phyloP scores from a whole-genome alignment of 2,888 invertebrate species.

The Callosobruchus maculatus region DNA sequence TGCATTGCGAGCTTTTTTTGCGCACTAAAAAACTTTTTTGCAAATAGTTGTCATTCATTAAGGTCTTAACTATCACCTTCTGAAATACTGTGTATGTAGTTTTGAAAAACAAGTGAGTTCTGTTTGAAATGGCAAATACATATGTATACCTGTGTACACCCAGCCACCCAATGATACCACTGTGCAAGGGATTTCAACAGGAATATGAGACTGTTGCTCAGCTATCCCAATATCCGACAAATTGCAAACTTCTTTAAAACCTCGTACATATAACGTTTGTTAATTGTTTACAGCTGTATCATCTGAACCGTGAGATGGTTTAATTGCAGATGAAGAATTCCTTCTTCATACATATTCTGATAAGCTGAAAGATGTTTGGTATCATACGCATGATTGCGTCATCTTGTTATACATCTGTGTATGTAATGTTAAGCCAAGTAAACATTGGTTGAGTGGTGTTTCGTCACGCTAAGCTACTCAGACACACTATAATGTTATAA shows the following conservation, averaged over 20 bases:
- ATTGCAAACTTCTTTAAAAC: background rate
- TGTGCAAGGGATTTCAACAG: too few relatives aligned
- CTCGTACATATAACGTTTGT: background rate
- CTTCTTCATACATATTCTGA: background rate
- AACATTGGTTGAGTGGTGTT: background rate
- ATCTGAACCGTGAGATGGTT: background rate
- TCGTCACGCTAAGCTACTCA: background rate
- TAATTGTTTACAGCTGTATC: background rate
- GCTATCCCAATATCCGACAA: too few relatives aligned
- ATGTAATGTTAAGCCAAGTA: background rate
- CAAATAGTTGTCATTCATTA: too few relatives aligned
- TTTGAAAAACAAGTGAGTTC: too few relatives aligned
- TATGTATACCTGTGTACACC: too few relatives aligned
- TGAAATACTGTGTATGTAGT: too few relatives aligned
- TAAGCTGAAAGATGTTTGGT: background rate
- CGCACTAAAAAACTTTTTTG: too few relatives aligned
- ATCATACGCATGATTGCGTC: background rate
- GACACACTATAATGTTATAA: background rate
- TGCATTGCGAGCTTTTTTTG: too few relatives aligned
- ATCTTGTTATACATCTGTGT: background rate
- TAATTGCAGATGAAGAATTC: background rate
- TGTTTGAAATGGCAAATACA: too few relatives aligned
- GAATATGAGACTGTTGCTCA: too few relatives aligned
- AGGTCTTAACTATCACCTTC: too few relatives aligned
- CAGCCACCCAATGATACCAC: too few relatives aligned